Base-by-base conservation (phyloP, 2,797 vertebrate genomes). In the Hafferia zeledoni region DNA sequence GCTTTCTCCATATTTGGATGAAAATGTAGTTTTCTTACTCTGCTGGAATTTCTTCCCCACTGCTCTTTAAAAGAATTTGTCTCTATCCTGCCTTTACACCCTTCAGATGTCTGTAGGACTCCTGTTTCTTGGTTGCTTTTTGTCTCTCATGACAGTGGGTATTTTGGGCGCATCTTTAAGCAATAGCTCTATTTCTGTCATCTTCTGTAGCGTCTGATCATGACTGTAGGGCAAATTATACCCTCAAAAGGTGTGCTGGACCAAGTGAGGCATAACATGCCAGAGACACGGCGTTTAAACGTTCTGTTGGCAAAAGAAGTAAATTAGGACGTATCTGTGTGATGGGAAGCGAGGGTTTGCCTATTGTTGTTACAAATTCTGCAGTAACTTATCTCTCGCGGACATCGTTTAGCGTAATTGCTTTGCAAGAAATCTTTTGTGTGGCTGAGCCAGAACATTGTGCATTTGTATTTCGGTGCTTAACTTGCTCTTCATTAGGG, bases 351-450 rank as follows among this genome's bases (percentile, higher is more conserved):
- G 12, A 84, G 64, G 64, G 33, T 85, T 83, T 83, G 64, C 68
- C 81, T 71, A 11, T 74, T 85, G 77, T 87, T 28, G 28, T 39
- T 33, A 67, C 53, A 43, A 50, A 89, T 85, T 75, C 81, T 47
- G 55, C 75, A 77, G 6, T 75, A 81, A 85, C 84, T 84, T 87
- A 30, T 80, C 85, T 92, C 83, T 74, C 0, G 0, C 1, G 57
- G 84, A 78, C 27, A 20, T 91, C 10, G 0, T 77, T 94, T 71
- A 88, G 57, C 0, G 2, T 91, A 88, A 94, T 91, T 92, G 82
- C 84, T 89, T 96, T 89, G 87, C 69, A 37, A 74, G 82, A 86
- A 89, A 68, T 60, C 82, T 82, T 92, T 95, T 84, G 89, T 89
- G 87, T 69, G 6, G 17, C 70, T 64, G 89, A 90, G 81, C 59